These are phyloP conservation scores for Ceraclea dissimilis DNA, from an alignment of 2,888 invertebrate genomes.

Conservation along the genomic window DNA sequence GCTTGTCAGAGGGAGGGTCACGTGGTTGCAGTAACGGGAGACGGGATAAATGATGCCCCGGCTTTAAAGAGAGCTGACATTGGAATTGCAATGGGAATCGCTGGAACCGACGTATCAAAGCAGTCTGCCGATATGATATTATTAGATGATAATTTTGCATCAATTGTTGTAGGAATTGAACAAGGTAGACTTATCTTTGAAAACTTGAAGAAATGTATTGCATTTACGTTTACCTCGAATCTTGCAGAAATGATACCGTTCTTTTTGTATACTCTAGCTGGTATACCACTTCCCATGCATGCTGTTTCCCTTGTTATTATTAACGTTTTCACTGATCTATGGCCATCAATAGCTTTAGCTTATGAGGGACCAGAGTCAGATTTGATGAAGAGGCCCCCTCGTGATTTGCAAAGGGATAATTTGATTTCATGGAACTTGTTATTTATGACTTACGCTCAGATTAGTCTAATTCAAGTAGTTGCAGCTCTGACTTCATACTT, in stretches of 20 bases:
- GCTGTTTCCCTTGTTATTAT: conserved; percentile 57
- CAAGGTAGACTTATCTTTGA: conserved; percentile 78
- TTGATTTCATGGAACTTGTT: conserved; percentile 55
- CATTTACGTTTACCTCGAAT: conserved; percentile 76
- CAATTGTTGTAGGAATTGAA: conserved; percentile 78
- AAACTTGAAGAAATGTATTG: conserved; percentile 80
- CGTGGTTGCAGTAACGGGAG: conserved; percentile 82
- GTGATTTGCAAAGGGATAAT: conserved; percentile 45
- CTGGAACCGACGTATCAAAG: conserved; percentile 72
- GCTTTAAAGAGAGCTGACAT: conserved; percentile 81
- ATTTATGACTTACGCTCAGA: conserved; percentile 77
- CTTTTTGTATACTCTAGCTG: conserved; percentile 61
- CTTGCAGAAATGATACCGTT: conserved; percentile 82
- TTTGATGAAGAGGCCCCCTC: conserved; percentile 58
- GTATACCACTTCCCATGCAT: conserved; percentile 66
- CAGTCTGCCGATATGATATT: conserved; percentile 90
- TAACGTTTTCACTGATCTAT: conserved; percentile 73
- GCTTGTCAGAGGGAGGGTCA: conserved; percentile 70
- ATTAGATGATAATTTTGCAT: conserved; percentile 81
- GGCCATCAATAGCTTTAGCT: conserved; percentile 70
- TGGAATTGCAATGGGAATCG: conserved; percentile 74
- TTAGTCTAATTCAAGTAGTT: conserved; percentile 77
- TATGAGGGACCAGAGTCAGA: conserved; percentile 70
- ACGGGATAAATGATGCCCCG: conserved; percentile 84
- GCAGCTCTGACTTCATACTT: conserved; percentile 76